A percentile compares a stretch with the other conserved stretches of the same genome.
Evolutionary conservation across 2,888 invertebrate genomes (phyloP).

Genomic region (Halocaridina rubra): DNA sequence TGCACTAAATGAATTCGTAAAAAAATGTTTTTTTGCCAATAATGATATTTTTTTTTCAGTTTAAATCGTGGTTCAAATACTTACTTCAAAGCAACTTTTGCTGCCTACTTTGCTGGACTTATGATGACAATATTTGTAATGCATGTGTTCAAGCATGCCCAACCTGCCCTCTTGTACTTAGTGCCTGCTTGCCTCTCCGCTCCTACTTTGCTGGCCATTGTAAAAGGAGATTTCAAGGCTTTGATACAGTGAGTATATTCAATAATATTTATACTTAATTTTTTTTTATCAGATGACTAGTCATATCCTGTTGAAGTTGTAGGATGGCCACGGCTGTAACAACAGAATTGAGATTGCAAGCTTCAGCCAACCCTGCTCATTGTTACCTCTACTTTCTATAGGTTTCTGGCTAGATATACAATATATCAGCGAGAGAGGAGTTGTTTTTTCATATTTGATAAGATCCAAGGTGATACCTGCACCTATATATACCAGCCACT

Average conservation of each 20-base stretch:
- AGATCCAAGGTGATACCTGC: too few relatives aligned
- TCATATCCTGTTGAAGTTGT: too few relatives aligned
- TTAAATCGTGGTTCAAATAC: slow-evolving; percentile 83
- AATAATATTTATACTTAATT: not conserved
- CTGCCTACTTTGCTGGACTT: slow-evolving; percentile 92
- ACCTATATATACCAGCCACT: too few relatives aligned
- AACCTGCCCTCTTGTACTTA: slow-evolving; percentile 96
- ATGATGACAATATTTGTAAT: slow-evolving; percentile 95
- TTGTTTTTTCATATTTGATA: too few relatives aligned
- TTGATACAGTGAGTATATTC: slow-evolving; percentile 83
- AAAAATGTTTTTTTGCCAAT: not conserved
- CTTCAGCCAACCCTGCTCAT: not conserved
- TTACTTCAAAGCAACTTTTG: slow-evolving; percentile 91
- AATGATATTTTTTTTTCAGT: slow-evolving; percentile 70
- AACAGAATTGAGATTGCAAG: too few relatives aligned
- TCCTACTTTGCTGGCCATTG: slow-evolving; percentile 86
- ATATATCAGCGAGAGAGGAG: too few relatives aligned
- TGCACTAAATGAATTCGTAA: too few relatives aligned
- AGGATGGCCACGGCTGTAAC: too few relatives aligned
- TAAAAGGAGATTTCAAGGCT: slow-evolving; percentile 89
- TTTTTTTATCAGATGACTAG: too few relatives aligned
- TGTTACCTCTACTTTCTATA: slow-evolving; percentile 64
- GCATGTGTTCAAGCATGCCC: slow-evolving; percentile 98
- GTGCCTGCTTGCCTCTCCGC: slow-evolving; percentile 96
- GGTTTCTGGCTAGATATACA: not conserved